Base-by-base conservation (phyloP, 2,888 invertebrate genomes). In the Mongoloraphidia duomilia region DNA sequence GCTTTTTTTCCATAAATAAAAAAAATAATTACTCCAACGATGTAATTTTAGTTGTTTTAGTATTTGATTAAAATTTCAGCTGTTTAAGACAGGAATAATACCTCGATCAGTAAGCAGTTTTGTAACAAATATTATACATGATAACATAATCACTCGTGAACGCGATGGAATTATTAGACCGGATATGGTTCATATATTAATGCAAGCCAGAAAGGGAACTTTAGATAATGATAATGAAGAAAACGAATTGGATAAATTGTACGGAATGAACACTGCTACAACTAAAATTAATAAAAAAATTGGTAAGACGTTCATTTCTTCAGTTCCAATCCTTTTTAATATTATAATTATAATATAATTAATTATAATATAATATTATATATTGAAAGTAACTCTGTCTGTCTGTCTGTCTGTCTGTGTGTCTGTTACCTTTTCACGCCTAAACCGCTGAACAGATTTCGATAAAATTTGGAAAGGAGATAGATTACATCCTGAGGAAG, bases 151-250 rank as follows among this genome's bases (percentile, higher is more conserved):
- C 8, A 40, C 41, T 8, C 51, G 63, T n/a, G 57, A 60, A 52
- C 50, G 54, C 41, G 53, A 57, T 11, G 52, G 53, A 9, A 57
- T 61, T 12, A 45, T 59, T 2, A 54, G 64, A 34, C 61, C 58
- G 6, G 63, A 64, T 47, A 74, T 77, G 72, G 72, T 77, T 17
- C 70, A 77, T 46, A 55, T 77, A 9, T 61, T 77, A 1, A 67
- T 77, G 67, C 72, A 76, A 57, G 71, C 75, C 9, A 70, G 68
- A 50, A 71, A 70, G 59, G 72, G 69, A 10, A 36, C 44, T 3
- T 46, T 56, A 9, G 54, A 51, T 17, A 47, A 56, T 10, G 60
- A 60, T 34, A 51, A 54, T 35, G 44, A 49, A 6, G 35, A 51
- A 40, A 38, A 53, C 13, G 41, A 48, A 52, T 38, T 47, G 41